Evolutionary conservation across 1,140 invertebrate genomes (phyloP), one percentile per base, ranked within the genome.

Genomic region (Stegodyphus mimosarum): DNA sequence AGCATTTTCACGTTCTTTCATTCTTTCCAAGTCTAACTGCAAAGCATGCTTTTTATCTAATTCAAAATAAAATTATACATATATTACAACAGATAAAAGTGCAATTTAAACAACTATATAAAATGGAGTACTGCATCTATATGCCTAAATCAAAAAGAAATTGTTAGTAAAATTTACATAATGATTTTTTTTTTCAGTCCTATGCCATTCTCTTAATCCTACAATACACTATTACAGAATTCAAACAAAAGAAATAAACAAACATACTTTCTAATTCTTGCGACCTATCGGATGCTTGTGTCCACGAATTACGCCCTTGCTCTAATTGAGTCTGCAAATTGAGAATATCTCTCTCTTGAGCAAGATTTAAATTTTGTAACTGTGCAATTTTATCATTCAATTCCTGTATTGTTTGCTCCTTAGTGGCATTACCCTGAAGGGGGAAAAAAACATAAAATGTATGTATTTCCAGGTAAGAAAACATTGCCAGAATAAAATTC

Each of bases 261-360:
- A 78, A 88, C 89, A 87, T 93, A 90, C 94, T 94, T 90, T 96
- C 95, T 2, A 97, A 91, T 90, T 98, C 96, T 13, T 92, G 91
- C 50, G 93, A 93, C 85, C 95, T 90, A 87, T 95, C 93, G 50
- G 93, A 93, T 2, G 93, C 92, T 88, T 96, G 94, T 18, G 93
- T 93, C 60, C 94, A 92, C 13, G 93, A 93, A 88, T 94, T 95
- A 89, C 94, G 93, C 89, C 96, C 96, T 89, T 95, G 93, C 15
- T 95, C 95, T n/a, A 98, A 90, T 88, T 96, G 94, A 15, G 95
- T 78, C 89, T 96, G 95, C 66, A 98, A 90, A 50, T 92, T 92
- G 10, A 94, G 93, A 33, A 97, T 93, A 89, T 98, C 97, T 88
- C 94, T 93, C 88, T 98, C 96, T 18, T 97, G 91, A 11, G 92